Evolutionary conservation across 1,140 invertebrate genomes (phyloP).

Genomic region (Cyclina sinensis): DNA sequence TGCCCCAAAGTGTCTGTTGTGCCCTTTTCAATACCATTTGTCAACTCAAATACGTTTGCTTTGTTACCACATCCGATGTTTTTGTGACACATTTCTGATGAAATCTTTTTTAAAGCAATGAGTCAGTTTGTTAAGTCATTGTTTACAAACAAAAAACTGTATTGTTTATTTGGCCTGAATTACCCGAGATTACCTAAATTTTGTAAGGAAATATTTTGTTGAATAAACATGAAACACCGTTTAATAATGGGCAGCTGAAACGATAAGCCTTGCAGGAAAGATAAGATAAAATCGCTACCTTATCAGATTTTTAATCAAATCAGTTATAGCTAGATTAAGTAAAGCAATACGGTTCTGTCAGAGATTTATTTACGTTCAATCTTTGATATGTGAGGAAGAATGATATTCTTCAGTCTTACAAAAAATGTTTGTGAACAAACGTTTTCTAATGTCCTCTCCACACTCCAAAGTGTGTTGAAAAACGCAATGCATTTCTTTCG

Average conservation of each 20-base stretch:
- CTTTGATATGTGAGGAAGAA: too few species aligned
- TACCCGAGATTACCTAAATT: slow-evolving; percentile 3
- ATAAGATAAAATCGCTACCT: slow-evolving; percentile 18
- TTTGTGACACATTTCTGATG: slow-evolving; percentile 59
- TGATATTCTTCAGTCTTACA: too few species aligned
- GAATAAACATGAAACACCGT: not conserved
- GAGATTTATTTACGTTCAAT: too few species aligned
- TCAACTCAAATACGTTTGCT: slow-evolving; percentile 33
- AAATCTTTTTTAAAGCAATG: slow-evolving; percentile 10
- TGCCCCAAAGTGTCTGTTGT: not conserved
- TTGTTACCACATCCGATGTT: slow-evolving; percentile 39
- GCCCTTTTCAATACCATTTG: slow-evolving; percentile 33
- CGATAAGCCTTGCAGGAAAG: not conserved
- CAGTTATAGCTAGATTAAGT: not conserved
- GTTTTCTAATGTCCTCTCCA: too few species aligned
- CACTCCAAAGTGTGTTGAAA: too few species aligned
- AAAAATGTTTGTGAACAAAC: too few species aligned
- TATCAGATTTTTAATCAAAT: not conserved
- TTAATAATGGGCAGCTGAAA: not conserved
- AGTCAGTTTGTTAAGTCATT: slow-evolving; percentile 33
- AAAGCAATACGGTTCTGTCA: not conserved
- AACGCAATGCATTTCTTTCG: too few species aligned
- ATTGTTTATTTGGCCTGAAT: slow-evolving; percentile 46
- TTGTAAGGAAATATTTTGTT: slow-evolving; percentile 21
- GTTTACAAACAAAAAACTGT: slow-evolving; percentile 25